Evolutionary conservation across 2,113 vertebrate species (phyloP), one percentile per base, ranked within the genome.

Genomic region (Phoxinus phoxinus): DNA sequence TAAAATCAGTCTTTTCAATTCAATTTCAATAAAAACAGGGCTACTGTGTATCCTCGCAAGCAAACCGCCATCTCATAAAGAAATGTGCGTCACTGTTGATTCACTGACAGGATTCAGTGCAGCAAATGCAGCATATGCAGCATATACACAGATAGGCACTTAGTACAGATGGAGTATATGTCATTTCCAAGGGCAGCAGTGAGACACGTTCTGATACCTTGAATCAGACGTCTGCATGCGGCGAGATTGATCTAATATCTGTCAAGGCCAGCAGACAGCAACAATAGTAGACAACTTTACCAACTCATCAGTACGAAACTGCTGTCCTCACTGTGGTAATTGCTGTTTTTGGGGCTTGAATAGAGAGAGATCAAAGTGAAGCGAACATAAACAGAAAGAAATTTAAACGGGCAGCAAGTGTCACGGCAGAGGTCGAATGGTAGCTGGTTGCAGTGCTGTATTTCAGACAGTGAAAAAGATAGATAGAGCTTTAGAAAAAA

Each of bases 281-380:
- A 53, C 7, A 83, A 75, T 15, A 23, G 27, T 32, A 5, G 44
- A 80, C 71, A 78, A 72, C 37, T 80, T 73, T 59, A 72, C 86
- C 46, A 81, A 56, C 53, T 67, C 63, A 84, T 84, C 86, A 37
- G 67, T 58, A 84, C 69, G 21, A 59, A 81, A 69, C 53, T 6
- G 11, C 76, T 74, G 6, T 72, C 76, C 41, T 37, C 67, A n/a
- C 37, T 32, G 6, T 59, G 77, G 67, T 80, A 74, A 87, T 87
- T 84, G 75, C 82, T 84, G 78, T 87, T 84, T 41, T 80, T 44
- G 27, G 73, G 83, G 61, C 13, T 27, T 79, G 35, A 73, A 71
- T 25, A 41, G 27, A 65, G 44, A 11, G 41, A 63, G 86, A 80
- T 78, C 59, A 86, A 83, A 69, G 79, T 9, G 58, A 67, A 53